phyloP scores from a whole-genome alignment of 2,797 vertebrate species.

The Chaenodraco wilsoni region DNA sequence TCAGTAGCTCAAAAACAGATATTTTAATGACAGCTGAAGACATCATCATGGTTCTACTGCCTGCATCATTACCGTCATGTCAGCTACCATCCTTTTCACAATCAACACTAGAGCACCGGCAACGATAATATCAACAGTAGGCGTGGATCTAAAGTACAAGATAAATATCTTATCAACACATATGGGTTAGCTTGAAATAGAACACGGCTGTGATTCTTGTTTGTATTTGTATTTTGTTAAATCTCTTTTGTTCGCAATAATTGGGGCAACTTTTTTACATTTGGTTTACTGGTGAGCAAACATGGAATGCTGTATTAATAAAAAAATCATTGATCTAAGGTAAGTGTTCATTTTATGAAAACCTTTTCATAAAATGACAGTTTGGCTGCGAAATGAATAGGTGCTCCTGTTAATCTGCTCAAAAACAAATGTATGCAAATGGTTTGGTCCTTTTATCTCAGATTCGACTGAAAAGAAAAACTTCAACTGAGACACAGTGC shows the following conservation, averaged over 20 bases:
- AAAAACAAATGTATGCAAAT: constrained; percentile 14
- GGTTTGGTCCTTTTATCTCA: background rate
- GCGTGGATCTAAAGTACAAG: background rate
- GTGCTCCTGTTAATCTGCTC: constrained; percentile 8
- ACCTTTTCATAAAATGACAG: constrained; percentile 5
- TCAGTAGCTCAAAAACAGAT: constrained; percentile 52
- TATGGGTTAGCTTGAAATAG: background rate
- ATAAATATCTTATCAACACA: constrained; percentile 13
- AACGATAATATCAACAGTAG: constrained; percentile 22
- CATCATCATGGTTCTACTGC: constrained; percentile 31
- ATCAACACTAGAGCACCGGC: constrained; percentile 18
- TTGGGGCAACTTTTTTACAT: background rate
- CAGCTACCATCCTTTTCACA: constrained; percentile 39
- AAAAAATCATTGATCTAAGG: background rate
- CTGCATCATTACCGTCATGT: constrained; percentile 43
- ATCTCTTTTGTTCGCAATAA: background rate
- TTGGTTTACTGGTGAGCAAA: constrained; percentile 10
- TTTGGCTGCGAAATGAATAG: constrained; percentile 6
- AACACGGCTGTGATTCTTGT: background rate
- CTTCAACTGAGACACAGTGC: background rate
- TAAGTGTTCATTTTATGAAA: constrained; percentile 1
- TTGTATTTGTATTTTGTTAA: background rate
- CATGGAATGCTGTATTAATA: constrained; percentile 2
- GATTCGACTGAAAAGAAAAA: constrained; percentile 4
- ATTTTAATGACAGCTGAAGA: constrained; percentile 65